Conservation (phyloP, 92 coral and sea anemone genomes). For the Chrysogorgia sp. region DNA sequence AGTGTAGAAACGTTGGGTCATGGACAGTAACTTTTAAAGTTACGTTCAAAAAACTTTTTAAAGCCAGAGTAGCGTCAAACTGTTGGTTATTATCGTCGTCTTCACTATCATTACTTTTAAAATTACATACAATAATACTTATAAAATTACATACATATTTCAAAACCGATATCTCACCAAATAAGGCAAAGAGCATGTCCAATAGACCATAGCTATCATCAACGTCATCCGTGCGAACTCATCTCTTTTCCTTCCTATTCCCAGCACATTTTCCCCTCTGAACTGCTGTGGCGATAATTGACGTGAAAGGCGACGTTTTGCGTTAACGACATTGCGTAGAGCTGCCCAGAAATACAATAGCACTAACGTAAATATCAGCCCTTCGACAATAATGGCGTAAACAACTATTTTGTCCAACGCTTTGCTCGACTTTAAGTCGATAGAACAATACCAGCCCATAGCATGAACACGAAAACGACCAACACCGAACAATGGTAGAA, state of each 20-base stretch:
- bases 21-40: too few species aligned
- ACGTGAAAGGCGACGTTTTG: slow-evolving; percentile 56
- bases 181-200: slow-evolving; percentile 81
- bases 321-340: slow-evolving; percentile 56
- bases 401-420: slow-evolving; percentile 61
- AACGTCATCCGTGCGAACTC: slow-evolving; percentile 78
- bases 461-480: slow-evolving; percentile 74
- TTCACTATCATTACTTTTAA: too few species aligned
- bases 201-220: slow-evolving; percentile 74
- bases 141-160: neutral
- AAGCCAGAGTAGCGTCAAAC: too few species aligned
- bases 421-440: slow-evolving; percentile 64
- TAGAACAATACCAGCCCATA: slow-evolving; percentile 74
- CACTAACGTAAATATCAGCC: slow-evolving; percentile 60
- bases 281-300: slow-evolving; percentile 62
- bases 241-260: slow-evolving; percentile 62
- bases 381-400: slow-evolving; percentile 74
- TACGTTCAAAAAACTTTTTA: too few species aligned
- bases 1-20: too few species aligned
- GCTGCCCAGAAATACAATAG: slow-evolving; percentile 68
- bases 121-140: neutral
- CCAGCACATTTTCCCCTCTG: slow-evolving; percentile 62
- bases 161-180: slow-evolving; percentile 65
- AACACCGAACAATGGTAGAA: slow-evolving; percentile 68
- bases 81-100: neutral